A percentile compares a stretch with the other conserved stretches of the same genome.
Evolutionary conservation across 2,797 vertebrate species (phyloP).

Genomic region (Malacoraja senta): DNA sequence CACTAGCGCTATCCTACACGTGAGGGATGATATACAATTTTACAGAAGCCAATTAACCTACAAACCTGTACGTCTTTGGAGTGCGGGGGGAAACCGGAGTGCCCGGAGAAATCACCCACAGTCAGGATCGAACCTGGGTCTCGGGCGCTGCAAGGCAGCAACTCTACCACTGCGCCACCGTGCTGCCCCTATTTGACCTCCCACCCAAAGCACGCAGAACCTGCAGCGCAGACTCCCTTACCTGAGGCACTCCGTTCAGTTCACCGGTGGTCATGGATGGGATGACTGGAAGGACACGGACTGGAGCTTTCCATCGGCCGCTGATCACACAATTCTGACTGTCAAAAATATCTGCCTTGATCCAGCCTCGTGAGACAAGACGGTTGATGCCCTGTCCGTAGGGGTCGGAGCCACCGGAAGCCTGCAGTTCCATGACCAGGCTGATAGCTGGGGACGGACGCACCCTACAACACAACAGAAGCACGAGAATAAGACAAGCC

Average conservation of each 20-base stretch:
- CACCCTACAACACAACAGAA: slow-evolving; percentile 42
- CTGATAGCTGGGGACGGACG: slow-evolving; percentile 48
- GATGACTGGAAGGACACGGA: slow-evolving; percentile 48
- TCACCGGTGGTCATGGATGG: slow-evolving; percentile 48
- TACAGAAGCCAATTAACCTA: no score
- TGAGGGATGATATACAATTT: no score
- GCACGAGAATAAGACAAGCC: no score
- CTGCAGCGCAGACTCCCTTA: slow-evolving; percentile 7
- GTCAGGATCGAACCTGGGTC: no score
- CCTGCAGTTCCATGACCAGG: slow-evolving; percentile 50
- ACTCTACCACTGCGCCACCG: no score
- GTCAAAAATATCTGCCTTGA: slow-evolving; percentile 50
- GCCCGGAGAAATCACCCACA: no score
- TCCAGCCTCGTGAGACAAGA: slow-evolving; percentile 50
- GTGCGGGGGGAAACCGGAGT: no score
- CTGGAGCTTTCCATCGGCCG: slow-evolving; percentile 51
- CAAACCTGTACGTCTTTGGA: no score
- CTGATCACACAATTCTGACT: slow-evolving; percentile 48
- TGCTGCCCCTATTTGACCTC: background rate
- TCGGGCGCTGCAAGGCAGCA: no score
- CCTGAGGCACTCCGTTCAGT: slow-evolving; percentile 51
- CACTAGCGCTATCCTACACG: no score
- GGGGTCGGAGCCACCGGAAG: slow-evolving; percentile 48
- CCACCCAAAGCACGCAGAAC: background rate
- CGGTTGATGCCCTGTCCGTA: slow-evolving; percentile 48